Conservation (phyloP, 2,113 vertebrate genomes). For the Chionodraco myersi region DNA sequence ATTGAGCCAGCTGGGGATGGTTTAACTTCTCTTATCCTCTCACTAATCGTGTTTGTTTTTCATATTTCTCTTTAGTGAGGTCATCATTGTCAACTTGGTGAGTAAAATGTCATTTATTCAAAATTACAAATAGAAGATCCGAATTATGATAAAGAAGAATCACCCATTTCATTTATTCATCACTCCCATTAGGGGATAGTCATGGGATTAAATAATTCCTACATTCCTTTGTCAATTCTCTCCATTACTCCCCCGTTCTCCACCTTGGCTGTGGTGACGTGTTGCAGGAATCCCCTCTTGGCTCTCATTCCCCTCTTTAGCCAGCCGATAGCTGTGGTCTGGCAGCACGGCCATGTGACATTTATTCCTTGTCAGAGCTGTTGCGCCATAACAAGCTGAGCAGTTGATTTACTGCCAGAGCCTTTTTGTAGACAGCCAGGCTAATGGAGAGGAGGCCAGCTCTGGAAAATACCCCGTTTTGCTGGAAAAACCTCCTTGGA, state of each 20-base stretch:
- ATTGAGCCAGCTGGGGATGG: too few species aligned
- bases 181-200: not conserved
- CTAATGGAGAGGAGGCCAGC: slow-evolving; percentile 60
- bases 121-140: too few species aligned
- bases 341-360: slow-evolving; percentile 66
- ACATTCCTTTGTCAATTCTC: not conserved
- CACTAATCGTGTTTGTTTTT: too few species aligned
- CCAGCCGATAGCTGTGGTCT: slow-evolving; percentile 75
- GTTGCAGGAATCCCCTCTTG: slow-evolving; percentile 74
- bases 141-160: too few species aligned
- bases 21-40: too few species aligned
- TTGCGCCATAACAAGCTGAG: slow-evolving; percentile 72
- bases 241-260: not conserved
- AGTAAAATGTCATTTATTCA: not conserved
- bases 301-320: slow-evolving; percentile 49
- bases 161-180: not conserved
- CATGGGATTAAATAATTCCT: not conserved
- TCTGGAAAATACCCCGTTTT: slow-evolving; percentile 75
- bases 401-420: slow-evolving; percentile 73
- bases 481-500: slow-evolving; percentile 71
- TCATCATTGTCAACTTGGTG: not conserved
- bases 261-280: slow-evolving; percentile 29
- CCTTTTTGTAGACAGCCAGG: slow-evolving; percentile 74
- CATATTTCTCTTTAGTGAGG: too few species aligned
- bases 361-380: slow-evolving; percentile 70